Evolutionary conservation across 2,113 vertebrate genomes (phyloP), one percentile per base, ranked within the genome.

Genomic region (Sisor rabdophorus): DNA sequence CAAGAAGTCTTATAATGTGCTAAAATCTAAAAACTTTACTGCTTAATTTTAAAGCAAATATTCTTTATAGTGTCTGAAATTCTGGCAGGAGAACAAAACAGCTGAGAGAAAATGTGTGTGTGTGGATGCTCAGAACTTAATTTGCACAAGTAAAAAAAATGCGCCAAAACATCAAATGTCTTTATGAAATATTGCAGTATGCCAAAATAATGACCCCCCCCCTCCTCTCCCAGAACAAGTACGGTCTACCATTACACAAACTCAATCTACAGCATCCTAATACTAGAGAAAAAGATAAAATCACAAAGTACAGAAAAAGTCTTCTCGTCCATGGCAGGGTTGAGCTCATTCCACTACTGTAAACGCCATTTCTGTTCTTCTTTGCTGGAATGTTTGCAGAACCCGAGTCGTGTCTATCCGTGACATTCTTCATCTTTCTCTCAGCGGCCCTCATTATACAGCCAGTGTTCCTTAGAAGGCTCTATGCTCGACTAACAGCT

Each of bases 401-500:
- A 71, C 24, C 77, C 26, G 48, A 83, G 84, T 92, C 55, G 77
- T 69, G 89, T 80, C 81, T 90, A 77, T 67, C 80, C 87, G 88
- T 85, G 87, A 94, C 88, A 92, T 92, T 89, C 84, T 85, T 30
- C 88, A 90, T 82, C 81, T 83, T 81, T 86, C 76, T 86, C 85
- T 77, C 78, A 91, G 79, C 48, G 69, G 22, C 64, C 63, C 76
- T 58, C 5, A 75, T 80, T 36, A 60, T 65, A 11, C 19, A 55
- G 30, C 58, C 52, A 75, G 68, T 81, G 53, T 83, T n/a, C 26
- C 53, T 69, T 12, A 32, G 44, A 12, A 67, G 22, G 36, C 55
- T 54, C 48, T 52, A 4, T 11, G 53, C n/a, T 24, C 68, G 60
- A 68, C 59, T 30, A 53, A 12, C 11, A 68, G 36, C 19, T 15